Conservation (phyloP, 2,888 invertebrate genomes). For the Mesoligia furuncula region DNA sequence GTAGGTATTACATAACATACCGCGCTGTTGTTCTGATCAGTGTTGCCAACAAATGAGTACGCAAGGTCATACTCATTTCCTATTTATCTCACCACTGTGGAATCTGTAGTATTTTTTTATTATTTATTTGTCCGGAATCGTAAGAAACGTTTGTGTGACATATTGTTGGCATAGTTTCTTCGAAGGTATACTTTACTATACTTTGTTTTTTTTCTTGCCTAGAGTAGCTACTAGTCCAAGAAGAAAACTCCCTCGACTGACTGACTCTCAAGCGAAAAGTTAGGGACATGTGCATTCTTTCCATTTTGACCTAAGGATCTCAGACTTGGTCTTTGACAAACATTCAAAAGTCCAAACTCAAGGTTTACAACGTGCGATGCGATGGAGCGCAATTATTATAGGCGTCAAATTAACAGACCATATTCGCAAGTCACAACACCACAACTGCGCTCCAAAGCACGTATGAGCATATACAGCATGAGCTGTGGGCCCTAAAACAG, state of each 20-base stretch:
- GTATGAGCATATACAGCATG: no score
- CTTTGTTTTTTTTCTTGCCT: not conserved
- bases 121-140: conserved; percentile 42
- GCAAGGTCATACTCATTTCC: conserved; percentile 60
- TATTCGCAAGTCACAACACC: no score
- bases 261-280: not conserved
- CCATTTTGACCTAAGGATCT: no score
- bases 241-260: not conserved
- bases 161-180: conserved; percentile 22
- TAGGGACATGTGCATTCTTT: no score
- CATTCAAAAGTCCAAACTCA: no score
- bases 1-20: conserved; percentile 38
- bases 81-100: conserved; percentile 57
- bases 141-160: conserved; percentile 11
- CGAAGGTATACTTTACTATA: not conserved
- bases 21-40: conserved; percentile 42
- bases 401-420: no score
- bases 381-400: no score
- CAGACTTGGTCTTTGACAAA: no score
- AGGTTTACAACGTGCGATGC: no score
- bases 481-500: no score
- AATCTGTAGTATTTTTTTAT: conserved; percentile 37
- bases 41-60: conserved; percentile 55
- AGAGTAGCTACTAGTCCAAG: not conserved
- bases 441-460: no score